Percentiles rank a stretch among this genome's conserved stretches.
Conservation (phyloP, 1,140 invertebrate genomes). For the Drosophila bocqueti region DNA sequence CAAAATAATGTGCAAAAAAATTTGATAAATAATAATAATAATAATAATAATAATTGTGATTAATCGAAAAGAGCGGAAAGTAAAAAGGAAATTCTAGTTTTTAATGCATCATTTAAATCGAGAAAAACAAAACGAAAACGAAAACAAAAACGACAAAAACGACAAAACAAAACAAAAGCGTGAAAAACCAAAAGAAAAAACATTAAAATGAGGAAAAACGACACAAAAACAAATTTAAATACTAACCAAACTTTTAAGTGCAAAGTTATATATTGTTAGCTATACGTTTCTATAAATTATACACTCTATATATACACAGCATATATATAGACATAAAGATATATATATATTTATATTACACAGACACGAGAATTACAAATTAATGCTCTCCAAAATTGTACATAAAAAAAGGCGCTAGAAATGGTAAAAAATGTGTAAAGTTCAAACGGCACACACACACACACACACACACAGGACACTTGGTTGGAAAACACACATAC, state of each 20-base stretch:
- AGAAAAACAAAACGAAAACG: slow-evolving; percentile 24
- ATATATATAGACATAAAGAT: slow-evolving; percentile 23
- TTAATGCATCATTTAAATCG: slow-evolving; percentile 39
- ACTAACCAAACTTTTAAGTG: slow-evolving; percentile 77
- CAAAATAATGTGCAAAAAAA: slow-evolving; percentile 41
- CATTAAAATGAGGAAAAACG: slow-evolving; percentile 31
- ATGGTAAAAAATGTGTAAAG: slow-evolving; percentile 44
- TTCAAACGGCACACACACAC: slow-evolving; percentile 5
- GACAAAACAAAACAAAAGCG: slow-evolving; percentile 34
- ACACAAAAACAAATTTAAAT: slow-evolving; percentile 42
- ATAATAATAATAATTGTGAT: slow-evolving; percentile 33
- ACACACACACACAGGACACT: slow-evolving; percentile 34
- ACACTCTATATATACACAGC: slow-evolving; percentile 32
- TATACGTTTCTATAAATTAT: slow-evolving; percentile 50
- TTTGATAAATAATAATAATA: neutral
- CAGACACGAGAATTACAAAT: slow-evolving; percentile 8
- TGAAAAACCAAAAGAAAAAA: slow-evolving; percentile 51
- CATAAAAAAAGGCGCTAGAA: slow-evolving; percentile 41
- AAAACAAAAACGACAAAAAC: slow-evolving; percentile 44
- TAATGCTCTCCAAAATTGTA: slow-evolving; percentile 61
- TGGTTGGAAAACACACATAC: slow-evolving; percentile 7
- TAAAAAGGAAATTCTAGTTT: slow-evolving; percentile 43
- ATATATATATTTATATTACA: slow-evolving; percentile 16
- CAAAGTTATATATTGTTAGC: slow-evolving; percentile 79
- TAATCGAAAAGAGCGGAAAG: slow-evolving; percentile 35